Evolutionary conservation across 2,888 invertebrate genomes (phyloP).

Genomic region (Microdon myrmicae): DNA sequence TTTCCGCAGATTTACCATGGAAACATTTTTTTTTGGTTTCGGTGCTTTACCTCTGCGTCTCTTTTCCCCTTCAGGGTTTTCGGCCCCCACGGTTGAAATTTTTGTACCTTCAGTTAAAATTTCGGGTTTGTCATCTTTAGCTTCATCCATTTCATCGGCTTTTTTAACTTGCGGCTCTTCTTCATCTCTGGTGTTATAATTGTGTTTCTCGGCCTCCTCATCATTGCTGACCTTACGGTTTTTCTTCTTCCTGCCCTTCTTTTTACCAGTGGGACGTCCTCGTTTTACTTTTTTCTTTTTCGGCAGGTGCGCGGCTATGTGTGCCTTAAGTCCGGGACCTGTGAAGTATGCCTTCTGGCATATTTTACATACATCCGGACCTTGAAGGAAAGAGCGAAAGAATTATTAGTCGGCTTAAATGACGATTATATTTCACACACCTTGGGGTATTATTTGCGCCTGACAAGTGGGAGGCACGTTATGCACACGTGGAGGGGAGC

Average conservation of each 20-base stretch:
- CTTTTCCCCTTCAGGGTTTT: conserved; percentile 11
- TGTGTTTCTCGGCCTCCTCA: conserved; percentile 13
- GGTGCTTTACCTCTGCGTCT: conserved; percentile 45
- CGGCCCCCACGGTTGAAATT: conserved; percentile 6
- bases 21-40: conserved; percentile 56
- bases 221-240: conserved; percentile 11
- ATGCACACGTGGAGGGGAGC: conserved; percentile 24
- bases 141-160: too few species aligned
- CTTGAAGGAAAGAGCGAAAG: conserved; percentile 31
- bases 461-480: conserved; percentile 51
- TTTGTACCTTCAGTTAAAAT: conserved; percentile 16
- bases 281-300: conserved; percentile 49
- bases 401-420: background rate
- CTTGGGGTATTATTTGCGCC: conserved; percentile 56
- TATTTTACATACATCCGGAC: conserved; percentile 55
- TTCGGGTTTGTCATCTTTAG: background rate
- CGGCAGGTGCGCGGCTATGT: conserved; percentile 54
- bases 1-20: conserved; percentile 56
- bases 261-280: conserved; percentile 46
- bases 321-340: conserved; percentile 55
- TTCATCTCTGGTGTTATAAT: conserved; percentile 9
- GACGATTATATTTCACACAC: conserved; percentile 21
- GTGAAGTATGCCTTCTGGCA: conserved; percentile 58
- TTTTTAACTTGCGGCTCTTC: conserved; percentile 1
- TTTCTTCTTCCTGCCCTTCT: conserved; percentile 24